A percentile compares a stretch with the other conserved stretches of the same genome.
phyloP scores from a whole-genome alignment of 37 sponge, comb jelly and placozoan species.

The Amphimedon queenslandica region DNA sequence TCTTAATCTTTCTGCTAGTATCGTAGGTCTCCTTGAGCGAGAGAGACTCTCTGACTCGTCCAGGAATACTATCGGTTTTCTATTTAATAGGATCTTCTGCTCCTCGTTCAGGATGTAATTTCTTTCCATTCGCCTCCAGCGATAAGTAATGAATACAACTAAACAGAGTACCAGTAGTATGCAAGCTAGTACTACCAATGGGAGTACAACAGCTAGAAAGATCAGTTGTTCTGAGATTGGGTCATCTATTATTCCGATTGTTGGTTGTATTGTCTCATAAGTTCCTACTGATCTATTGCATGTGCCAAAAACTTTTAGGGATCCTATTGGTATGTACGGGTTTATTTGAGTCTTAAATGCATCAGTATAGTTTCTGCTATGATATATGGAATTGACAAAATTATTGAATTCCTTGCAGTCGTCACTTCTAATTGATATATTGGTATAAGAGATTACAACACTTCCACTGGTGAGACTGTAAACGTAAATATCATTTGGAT shows the following conservation, averaged over 20 bases:
- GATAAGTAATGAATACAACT: constrained; percentile 19
- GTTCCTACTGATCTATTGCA: constrained; percentile 3
- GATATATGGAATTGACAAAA: constrained; percentile 10
- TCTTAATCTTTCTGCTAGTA: constrained; percentile 7
- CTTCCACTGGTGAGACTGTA: constrained; percentile 12
- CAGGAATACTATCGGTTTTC: constrained; percentile 30
- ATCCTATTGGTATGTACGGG: constrained; percentile 17
- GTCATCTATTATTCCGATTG: neutral
- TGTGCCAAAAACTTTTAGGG: constrained; percentile 19
- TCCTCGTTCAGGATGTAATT: neutral
- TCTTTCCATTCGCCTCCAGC: constrained; percentile 1
- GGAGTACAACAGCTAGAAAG: constrained; percentile 33
- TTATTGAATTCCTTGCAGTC: constrained; percentile 27
- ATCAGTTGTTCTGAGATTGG: constrained; percentile 1
- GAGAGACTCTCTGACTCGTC: constrained; percentile 25
- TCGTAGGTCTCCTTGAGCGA: constrained; percentile 11
- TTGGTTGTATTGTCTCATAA: constrained; percentile 1
- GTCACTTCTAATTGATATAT: constrained; percentile 25
- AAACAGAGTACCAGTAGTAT: constrained; percentile 13
- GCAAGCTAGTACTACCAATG: constrained; percentile 18
- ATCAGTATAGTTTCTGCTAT: constrained; percentile 2
- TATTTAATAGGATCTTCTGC: constrained; percentile 6
- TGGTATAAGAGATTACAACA: constrained; percentile 37
- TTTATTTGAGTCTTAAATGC: neutral
- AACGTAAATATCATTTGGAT: constrained; percentile 14